Evolutionary conservation across 2,113 vertebrate species (phyloP).

Genomic region (Potamarius usumacintae): DNA sequence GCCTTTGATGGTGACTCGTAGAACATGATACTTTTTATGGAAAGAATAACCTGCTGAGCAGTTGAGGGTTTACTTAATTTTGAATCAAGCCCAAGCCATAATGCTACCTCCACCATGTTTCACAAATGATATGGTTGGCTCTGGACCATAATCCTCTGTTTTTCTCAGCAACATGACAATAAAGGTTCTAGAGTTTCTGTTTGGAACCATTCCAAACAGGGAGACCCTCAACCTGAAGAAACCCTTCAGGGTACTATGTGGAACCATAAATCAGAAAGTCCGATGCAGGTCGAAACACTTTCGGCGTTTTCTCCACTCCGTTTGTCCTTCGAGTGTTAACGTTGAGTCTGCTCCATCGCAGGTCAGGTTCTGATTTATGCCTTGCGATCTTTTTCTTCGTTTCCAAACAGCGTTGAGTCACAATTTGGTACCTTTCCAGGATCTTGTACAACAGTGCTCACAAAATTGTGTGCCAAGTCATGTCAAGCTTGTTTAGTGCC

Average conservation of each 20-base stretch:
- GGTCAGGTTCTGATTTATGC: background rate
- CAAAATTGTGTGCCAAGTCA: background rate
- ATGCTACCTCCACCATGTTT: background rate
- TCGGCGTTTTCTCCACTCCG: background rate
- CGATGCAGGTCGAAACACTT: background rate
- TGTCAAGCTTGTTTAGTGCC: background rate
- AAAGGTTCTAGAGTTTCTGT: background rate
- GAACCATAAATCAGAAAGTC: background rate
- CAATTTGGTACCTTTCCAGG: background rate
- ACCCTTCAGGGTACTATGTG: background rate
- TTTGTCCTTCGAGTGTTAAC: background rate
- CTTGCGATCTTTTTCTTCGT: background rate
- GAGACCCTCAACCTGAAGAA: background rate
- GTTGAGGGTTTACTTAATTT: background rate
- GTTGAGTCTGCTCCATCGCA: background rate
- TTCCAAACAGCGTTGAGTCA: too few species aligned
- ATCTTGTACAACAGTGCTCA: background rate
- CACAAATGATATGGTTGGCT: background rate
- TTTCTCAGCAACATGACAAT: background rate
- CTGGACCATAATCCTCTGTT: background rate
- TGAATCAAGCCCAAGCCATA: background rate
- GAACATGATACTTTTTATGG: background rate
- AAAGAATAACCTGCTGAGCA: background rate
- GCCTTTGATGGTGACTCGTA: background rate
- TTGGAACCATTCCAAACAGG: background rate